A percentile compares a stretch with the other conserved stretches of the same genome.
Conservation (phyloP, 2,888 invertebrate species). For the Sarcophaga carnaria region DNA sequence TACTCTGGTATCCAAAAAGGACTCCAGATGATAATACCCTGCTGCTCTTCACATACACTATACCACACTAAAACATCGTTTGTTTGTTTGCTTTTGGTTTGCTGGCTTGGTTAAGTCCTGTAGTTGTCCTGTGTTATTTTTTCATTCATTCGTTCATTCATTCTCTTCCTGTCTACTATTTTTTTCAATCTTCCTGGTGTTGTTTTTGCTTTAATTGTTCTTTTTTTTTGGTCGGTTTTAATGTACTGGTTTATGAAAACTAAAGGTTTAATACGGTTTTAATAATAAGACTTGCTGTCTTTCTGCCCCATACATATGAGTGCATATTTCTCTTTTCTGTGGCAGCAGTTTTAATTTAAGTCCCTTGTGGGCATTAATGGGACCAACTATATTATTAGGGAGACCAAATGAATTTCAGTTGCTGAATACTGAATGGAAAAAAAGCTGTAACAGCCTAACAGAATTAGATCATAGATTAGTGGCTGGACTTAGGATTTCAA, state of each 20-base stretch:
- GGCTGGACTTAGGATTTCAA: too few relatives aligned
- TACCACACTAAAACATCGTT: conserved; percentile 6
- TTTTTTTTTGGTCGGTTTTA: not conserved
- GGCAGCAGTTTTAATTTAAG: too few relatives aligned
- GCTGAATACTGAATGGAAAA: too few relatives aligned
- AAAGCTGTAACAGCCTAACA: too few relatives aligned
- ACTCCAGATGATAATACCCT: conserved; percentile 40
- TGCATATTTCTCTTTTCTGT: too few relatives aligned
- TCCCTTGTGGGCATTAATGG: too few relatives aligned
- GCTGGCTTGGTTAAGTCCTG: conserved; percentile 9
- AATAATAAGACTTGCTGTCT: not conserved
- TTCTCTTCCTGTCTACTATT: conserved; percentile 13
- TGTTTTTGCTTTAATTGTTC: not conserved
- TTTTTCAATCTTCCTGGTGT: not conserved
- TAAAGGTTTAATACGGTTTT: conserved; percentile 24
- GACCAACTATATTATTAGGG: too few relatives aligned
- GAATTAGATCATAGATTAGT: too few relatives aligned
- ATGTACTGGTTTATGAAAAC: conserved; percentile 23
- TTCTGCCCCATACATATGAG: too few relatives aligned
- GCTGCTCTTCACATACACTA: not conserved
- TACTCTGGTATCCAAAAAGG: not conserved
- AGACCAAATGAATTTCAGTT: too few relatives aligned
- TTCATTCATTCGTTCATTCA: not conserved
- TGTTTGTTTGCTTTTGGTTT: not conserved
- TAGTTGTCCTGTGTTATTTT: conserved; percentile 7